These are phyloP conservation scores for Acronicta aceris DNA, from an alignment of 2,888 invertebrate species.

Conservation along the genomic window DNA sequence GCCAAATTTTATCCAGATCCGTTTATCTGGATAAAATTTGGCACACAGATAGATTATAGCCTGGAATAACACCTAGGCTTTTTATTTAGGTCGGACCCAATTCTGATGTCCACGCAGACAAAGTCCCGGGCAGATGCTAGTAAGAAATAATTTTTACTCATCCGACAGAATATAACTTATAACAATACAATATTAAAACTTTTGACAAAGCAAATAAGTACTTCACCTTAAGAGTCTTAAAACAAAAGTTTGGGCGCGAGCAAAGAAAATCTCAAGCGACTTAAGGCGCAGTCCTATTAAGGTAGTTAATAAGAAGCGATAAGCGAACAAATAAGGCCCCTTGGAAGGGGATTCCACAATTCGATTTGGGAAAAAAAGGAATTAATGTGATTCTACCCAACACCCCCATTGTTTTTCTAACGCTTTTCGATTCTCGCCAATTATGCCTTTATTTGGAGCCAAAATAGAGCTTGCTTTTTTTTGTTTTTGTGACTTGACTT, in stretches of 20 bases:
- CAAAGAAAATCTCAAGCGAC: constrained; percentile 53
- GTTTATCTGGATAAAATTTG: no score
- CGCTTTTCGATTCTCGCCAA: constrained; percentile 43
- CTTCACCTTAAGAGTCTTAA: constrained; percentile 39
- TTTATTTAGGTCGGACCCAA: no score
- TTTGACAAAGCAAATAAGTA: constrained; percentile 29
- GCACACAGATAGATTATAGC: no score
- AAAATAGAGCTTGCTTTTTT: constrained; percentile 43
- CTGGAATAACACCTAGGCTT: no score
- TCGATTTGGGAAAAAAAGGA: constrained; percentile 57
- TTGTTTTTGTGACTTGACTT: constrained; percentile 28
- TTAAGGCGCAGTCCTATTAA: constrained; percentile 64
- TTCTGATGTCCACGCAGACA: no score
- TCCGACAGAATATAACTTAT: no score
- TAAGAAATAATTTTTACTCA: no score
- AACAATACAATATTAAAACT: no score
- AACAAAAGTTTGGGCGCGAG: constrained; percentile 43
- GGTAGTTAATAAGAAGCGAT: constrained; percentile 69
- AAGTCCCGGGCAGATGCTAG: no score
- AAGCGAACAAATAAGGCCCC: constrained; percentile 64
- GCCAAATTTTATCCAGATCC: no score
- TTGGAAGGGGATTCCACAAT: constrained; percentile 45
- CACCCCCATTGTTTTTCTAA: constrained; percentile 56
- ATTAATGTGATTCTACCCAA: constrained; percentile 52
- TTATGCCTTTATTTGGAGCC: constrained; percentile 45